Evolutionary conservation across 2,888 invertebrate genomes (phyloP), one percentile per base, ranked within the genome.

Genomic region (Dyspetes luteomarginatus): DNA sequence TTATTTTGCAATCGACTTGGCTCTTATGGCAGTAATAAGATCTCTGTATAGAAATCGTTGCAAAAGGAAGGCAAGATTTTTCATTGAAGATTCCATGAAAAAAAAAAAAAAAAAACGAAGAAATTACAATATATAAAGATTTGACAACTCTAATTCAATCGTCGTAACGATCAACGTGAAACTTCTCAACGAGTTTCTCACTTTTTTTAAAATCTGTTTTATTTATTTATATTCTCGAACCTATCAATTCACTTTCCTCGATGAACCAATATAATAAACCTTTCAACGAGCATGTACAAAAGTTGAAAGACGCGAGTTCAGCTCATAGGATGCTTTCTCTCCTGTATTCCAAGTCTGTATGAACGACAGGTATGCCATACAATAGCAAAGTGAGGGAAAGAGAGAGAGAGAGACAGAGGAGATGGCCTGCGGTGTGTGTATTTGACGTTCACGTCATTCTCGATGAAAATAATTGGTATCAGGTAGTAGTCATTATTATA

Each of bases 401-500:
- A 36, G 36, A 5, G 7, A 5, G 7, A 36, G 36, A 12, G 36
- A 36, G 4, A 36, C 9, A 36, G 12, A 12, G 36, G 41, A 67
- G 64, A 77, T 45, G 77, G 68, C 56, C 45, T 15, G 43, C 22
- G n/a, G 12, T 22, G 24, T 17, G 7, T 15, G 41, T 60, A 72
- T 81, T 64, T 81, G 81, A 81, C 81, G 81, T 77, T 69, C 62
- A 77, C 81, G 81, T 81, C 81, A 81, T 77, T 73, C 77, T 50
- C 77, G 73, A 77, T 81, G 81, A 69, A 81, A 81, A 81, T 81
- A 81, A 81, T 81, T 81, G 81, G 77, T 77, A 81, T 81, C 77
- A 77, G 77, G 73, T 77, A 69, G 50, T 65, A 81, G 73, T 77
- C 81, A 74, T 81, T 77, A 81, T 69, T 72, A 76, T 69, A 76